Percentiles rank a stretch among this genome's conserved stretches.
Conservation (phyloP, 2,888 invertebrate genomes). For the Seira musarum region DNA sequence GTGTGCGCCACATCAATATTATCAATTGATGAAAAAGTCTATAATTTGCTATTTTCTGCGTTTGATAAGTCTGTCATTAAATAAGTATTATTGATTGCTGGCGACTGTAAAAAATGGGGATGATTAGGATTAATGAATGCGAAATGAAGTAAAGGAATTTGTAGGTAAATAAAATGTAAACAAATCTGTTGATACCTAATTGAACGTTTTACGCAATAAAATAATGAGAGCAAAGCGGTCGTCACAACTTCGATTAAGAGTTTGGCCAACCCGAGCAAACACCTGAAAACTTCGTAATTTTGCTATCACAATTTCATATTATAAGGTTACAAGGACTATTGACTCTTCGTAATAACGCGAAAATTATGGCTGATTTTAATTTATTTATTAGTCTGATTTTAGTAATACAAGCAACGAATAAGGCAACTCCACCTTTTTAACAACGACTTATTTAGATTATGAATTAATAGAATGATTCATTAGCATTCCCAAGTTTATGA, state of each 20-base stretch:
- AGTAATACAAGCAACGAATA: not conserved
- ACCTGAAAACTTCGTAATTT: no score
- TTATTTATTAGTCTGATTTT: slow-evolving; percentile 1
- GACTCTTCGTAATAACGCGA: not conserved
- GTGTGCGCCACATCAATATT: slow-evolving; percentile 15
- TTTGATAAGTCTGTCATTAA: slow-evolving; percentile 31
- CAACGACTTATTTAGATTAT: not conserved
- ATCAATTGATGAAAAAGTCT: slow-evolving; percentile 27
- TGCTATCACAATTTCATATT: not conserved
- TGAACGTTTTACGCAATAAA: no score
- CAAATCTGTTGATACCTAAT: no score
- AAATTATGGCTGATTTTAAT: slow-evolving; percentile 8
- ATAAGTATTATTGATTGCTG: no score
- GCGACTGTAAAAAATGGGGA: no score
- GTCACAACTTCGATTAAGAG: no score
- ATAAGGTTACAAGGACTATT: not conserved
- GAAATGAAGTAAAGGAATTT: no score
- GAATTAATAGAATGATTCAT: slow-evolving; percentile 19
- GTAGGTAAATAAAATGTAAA: no score
- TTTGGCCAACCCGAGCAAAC: no score
- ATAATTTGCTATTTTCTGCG: slow-evolving; percentile 43
- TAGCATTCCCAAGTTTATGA: not conserved
- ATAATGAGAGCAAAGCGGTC: no score
- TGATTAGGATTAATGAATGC: no score
- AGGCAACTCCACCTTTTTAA: not conserved